Percentiles rank a stretch among this genome's conserved stretches.
phyloP scores from a whole-genome alignment of 1,140 invertebrate genomes.

The Triops longicaudatus region DNA sequence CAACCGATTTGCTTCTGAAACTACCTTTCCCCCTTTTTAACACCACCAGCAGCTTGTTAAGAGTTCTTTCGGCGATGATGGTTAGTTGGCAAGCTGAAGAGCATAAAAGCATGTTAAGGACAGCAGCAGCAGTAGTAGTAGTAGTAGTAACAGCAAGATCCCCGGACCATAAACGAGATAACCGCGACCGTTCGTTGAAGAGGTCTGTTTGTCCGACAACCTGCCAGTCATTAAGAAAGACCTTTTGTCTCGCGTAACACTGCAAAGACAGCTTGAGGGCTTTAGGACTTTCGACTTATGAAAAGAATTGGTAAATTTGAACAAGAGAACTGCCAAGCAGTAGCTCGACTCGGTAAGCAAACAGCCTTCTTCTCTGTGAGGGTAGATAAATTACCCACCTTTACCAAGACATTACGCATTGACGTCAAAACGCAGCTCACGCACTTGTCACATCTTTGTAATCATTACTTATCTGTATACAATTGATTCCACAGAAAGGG shows the following conservation, averaged over 20 bases:
- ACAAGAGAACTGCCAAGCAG: not conserved
- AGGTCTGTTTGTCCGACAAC: conserved; percentile 5
- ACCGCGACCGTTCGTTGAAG: not conserved
- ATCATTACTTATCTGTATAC: not conserved
- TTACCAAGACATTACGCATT: not conserved
- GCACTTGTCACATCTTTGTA: not conserved
- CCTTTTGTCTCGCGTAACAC: conserved; percentile 5
- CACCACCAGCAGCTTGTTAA: not conserved
- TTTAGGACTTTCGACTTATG: not conserved
- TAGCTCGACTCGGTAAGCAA: not conserved
- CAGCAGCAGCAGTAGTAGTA: not conserved
- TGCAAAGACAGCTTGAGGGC: not conserved
- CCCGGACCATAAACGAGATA: not conserved
- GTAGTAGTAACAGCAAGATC: too few relatives aligned
- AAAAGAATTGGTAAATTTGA: not conserved
- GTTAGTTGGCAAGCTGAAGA: conserved; percentile 1
- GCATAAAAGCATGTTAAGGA: not conserved
- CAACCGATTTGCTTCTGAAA: not conserved
- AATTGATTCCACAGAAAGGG: not conserved
- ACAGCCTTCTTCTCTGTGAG: not conserved
- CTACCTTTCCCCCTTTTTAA: not conserved
- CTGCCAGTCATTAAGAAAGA: conserved; percentile 15
- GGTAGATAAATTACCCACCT: not conserved
- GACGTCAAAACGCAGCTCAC: not conserved
- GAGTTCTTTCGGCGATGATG: conserved; percentile 1